Percentiles rank a stretch among this genome's conserved stretches.
phyloP scores from a whole-genome alignment of 2,113 vertebrate genomes.

The Atlantisia rogersi region DNA sequence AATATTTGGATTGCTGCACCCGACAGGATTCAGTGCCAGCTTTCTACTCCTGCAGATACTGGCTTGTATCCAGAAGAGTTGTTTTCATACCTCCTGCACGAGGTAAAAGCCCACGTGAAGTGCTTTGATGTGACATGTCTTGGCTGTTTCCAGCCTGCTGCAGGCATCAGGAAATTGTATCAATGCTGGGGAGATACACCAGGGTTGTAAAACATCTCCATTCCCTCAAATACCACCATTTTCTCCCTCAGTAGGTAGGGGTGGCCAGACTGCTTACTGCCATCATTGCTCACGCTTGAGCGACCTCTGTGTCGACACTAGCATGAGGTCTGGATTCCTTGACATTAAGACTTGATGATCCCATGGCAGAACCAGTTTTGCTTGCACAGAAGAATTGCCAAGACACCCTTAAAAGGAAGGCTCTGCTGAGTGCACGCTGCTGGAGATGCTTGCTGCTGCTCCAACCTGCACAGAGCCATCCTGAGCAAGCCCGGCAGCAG shows the following conservation, averaged over 20 bases:
- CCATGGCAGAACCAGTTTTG: slow-evolving; percentile 49
- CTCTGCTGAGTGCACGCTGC: not conserved
- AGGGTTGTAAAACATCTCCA: not conserved
- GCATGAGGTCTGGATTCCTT: slow-evolving; percentile 58
- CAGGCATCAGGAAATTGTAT: not conserved
- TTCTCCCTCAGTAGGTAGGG: not conserved
- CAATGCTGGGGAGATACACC: not conserved
- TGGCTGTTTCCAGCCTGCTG: not conserved
- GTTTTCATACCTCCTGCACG: not conserved
- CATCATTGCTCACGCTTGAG: not conserved
- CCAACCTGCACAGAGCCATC: not conserved
- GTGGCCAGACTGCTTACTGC: not conserved
- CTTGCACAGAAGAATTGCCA: slow-evolving; percentile 37
- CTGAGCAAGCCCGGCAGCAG: not conserved
- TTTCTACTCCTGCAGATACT: not conserved
- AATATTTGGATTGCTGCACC: not conserved
- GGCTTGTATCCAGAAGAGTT: not conserved
- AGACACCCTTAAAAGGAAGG: slow-evolving; percentile 63
- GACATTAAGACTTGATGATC: slow-evolving; percentile 47
- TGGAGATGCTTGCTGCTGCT: not conserved
- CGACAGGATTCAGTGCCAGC: not conserved
- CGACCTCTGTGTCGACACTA: slow-evolving; percentile 29
- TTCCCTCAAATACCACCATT: not conserved
- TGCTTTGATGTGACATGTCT: not conserved
- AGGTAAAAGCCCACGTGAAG: not conserved